These are phyloP conservation scores for Microctenopoma steveboyesi DNA, from an alignment of 2,797 vertebrate species.

Conservation along the genomic window DNA sequence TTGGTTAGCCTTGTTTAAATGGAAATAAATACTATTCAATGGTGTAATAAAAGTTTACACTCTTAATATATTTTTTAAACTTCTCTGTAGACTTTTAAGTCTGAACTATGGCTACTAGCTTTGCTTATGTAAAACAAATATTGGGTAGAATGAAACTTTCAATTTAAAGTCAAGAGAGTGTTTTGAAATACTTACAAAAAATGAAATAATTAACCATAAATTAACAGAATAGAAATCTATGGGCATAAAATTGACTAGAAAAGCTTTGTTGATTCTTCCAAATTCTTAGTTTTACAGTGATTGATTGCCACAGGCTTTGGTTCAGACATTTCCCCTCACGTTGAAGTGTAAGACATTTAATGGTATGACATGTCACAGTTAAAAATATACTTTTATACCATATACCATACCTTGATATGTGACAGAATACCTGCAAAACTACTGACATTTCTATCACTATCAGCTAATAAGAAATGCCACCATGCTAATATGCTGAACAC, in stretches of 20 bases:
- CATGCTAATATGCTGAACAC: neutral
- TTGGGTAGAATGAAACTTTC: no score
- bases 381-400: neutral
- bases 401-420: neutral
- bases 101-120: no score
- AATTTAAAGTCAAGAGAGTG: no score
- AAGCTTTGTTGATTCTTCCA: neutral
- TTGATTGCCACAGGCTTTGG: neutral
- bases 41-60: no score
- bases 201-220: neutral
- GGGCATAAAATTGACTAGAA: no score
- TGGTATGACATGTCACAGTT: neutral
- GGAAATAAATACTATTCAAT: no score
- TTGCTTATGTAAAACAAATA: no score
- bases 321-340: neutral
- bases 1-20: neutral
- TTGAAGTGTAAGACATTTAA: neutral
- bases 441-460: neutral
- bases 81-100: no score
- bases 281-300: neutral
- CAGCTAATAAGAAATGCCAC: neutral
- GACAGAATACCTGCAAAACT: neutral
- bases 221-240: neutral
- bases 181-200: neutral
- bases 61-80: no score